These are phyloP conservation scores for Grammomys dolichurus DNA, from an alignment of 2,113 vertebrate species.

Conservation along the genomic window DNA sequence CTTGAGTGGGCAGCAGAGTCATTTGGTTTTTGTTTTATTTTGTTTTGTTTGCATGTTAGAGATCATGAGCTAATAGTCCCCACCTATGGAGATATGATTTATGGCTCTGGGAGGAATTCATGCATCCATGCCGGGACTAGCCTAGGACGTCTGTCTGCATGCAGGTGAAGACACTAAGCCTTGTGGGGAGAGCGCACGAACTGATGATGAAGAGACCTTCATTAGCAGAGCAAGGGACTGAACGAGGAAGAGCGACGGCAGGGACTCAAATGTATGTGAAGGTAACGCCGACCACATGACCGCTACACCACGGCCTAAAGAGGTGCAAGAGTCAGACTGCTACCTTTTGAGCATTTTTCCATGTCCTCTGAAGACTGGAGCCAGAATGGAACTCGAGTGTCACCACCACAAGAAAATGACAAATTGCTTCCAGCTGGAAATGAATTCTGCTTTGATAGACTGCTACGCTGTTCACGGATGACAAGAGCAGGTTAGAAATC, in stretches of 20 bases:
- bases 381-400: constrained; percentile 94
- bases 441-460: constrained; percentile 92
- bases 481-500: constrained; percentile 67
- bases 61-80: not conserved
- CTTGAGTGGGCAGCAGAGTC: not conserved
- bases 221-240: not conserved
- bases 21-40: not conserved
- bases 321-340: not conserved
- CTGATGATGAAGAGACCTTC: not conserved
- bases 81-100: not conserved
- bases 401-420: constrained; percentile 90
- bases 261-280: not conserved
- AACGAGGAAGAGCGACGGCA: not conserved
- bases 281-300: not conserved
- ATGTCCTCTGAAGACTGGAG: constrained; percentile 96
- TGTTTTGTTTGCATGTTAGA: not conserved
- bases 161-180: not conserved
- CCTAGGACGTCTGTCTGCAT: not conserved
- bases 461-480: constrained; percentile 87
- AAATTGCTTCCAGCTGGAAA: constrained; percentile 88
- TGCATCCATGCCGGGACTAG: not conserved
- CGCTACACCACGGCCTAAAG: not conserved
- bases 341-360: constrained; percentile 98
- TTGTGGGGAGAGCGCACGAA: not conserved
- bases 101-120: not conserved